Percentiles rank a stretch among this genome's conserved stretches.
These are phyloP conservation scores for Eufriesea mexicana DNA, from an alignment of 1,140 invertebrate genomes.

Conservation along the genomic window DNA sequence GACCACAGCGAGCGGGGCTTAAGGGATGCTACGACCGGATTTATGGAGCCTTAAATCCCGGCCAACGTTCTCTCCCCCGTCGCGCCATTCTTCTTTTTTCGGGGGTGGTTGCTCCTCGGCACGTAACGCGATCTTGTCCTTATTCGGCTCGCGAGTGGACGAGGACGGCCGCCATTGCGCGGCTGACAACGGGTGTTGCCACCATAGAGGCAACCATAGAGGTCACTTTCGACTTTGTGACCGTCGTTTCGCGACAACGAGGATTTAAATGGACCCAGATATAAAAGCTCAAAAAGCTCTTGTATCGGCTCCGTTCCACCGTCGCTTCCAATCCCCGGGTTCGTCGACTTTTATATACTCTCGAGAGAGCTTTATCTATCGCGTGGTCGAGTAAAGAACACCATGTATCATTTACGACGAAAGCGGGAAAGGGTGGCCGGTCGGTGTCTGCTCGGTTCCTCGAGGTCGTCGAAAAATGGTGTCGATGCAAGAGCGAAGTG, in stretches of 20 bases:
- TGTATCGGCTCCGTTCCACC: background rate
- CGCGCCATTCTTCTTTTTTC: conserved; percentile 35
- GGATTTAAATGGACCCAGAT: conserved; percentile 16
- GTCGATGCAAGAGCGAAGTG: background rate
- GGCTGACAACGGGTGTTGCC: background rate
- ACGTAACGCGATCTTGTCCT: conserved; percentile 49
- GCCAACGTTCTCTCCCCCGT: conserved; percentile 46
- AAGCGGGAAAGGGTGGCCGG: no score
- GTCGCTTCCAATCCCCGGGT: background rate
- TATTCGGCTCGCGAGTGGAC: no score
- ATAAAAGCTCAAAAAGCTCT: background rate
- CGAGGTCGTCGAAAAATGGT: background rate
- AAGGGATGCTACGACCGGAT: conserved; percentile 72
- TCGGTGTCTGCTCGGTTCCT: background rate
- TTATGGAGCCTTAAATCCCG: conserved; percentile 78
- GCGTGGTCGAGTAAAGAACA: no score
- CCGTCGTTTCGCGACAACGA: background rate
- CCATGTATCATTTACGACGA: no score
- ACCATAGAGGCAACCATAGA: no score
- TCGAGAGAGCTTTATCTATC: background rate
- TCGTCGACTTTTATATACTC: background rate
- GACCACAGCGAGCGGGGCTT: conserved; percentile 67
- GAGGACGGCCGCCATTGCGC: background rate
- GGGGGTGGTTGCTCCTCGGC: conserved; percentile 20
- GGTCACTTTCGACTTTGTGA: conserved; percentile 23